Evolutionary conservation across 1,140 invertebrate genomes (phyloP).

Genomic region (Stratiolaelaps scimitus): DNA sequence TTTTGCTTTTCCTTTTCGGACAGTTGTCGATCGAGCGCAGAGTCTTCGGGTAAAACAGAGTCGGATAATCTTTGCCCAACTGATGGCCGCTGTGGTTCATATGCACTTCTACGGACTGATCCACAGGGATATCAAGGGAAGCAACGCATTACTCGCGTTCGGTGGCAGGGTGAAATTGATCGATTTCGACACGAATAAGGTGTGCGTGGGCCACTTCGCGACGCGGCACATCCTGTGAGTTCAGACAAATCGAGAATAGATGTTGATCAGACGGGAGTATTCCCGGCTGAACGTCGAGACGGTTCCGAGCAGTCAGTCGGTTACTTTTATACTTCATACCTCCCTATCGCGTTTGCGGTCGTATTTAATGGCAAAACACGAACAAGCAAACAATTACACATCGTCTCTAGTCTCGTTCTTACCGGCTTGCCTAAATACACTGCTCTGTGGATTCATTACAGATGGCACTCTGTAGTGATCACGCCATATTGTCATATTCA

Average conservation of each 20-base stretch:
- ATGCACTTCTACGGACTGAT: conserved; percentile 27
- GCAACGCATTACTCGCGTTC: background rate
- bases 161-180: conserved; percentile 11
- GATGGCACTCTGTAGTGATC: too few relatives aligned
- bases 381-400: too few relatives aligned
- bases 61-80: conserved; percentile 15
- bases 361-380: too few relatives aligned
- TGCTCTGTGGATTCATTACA: too few relatives aligned
- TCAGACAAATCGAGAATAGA: too few relatives aligned
- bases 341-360: too few relatives aligned
- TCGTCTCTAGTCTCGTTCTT: too few relatives aligned
- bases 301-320: too few relatives aligned
- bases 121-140: conserved; percentile 23
- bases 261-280: too few relatives aligned
- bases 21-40: conserved; percentile 1
- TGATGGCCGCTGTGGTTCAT: background rate
- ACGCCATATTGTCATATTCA: background rate
- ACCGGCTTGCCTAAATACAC: too few relatives aligned
- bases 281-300: too few relatives aligned
- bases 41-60: conserved; percentile 9
- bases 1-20: background rate
- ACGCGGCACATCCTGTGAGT: conserved; percentile 10
- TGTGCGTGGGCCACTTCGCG: conserved; percentile 17
- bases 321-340: too few relatives aligned
- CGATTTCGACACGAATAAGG: conserved; percentile 15